Base-by-base conservation (phyloP, 2,113 vertebrate genomes). In the Elephas maximus region DNA sequence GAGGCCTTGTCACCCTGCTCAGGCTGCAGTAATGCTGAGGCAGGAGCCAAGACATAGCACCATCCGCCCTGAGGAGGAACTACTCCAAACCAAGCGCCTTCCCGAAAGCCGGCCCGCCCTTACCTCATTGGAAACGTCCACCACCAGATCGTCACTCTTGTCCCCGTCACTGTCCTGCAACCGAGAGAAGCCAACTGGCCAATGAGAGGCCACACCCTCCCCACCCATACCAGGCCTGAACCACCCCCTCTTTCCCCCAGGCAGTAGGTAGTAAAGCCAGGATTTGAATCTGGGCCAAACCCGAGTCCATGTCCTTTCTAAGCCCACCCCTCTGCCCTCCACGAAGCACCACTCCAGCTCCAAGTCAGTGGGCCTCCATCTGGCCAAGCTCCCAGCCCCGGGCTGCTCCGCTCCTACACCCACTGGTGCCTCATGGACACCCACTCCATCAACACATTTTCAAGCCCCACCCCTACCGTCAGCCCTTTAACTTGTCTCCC, bases 111-210 rank as follows among this genome's bases (percentile, higher is more conserved):
- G 60, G 1, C 41, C 51, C 21, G 41, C 4, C 30, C 98, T 98
- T 98, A 99, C 99, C 99, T 99, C 99, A 0, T 99, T 99, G 96
- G 99, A 99, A 82, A 99, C 99, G 0, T 99, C 99, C 21, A 99
- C 99, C 95, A 99, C 99, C 94, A 99, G 97, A 97, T 99, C 99
- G 0, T 99, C 99, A 23, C 99, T 99, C 97, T 99, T 99, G 98
- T 99, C 99, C 15, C 99, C 99, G 0, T 99, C 99, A 24, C 99
- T 99, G 98, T 99, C 99, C 99, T 99, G 98, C 74, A 95, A 98
- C 0, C 6, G 8, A 91, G 5, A 26, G 0, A 8, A 79, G 94
- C 94, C 92, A 93, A 33, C 0, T 1, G 0, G 62, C 51, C 0
- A 0, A 2, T 96, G 17, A 92, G 92, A 88, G 71, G 65, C 12